Evolutionary conservation across 2,113 vertebrate species (phyloP), one percentile per base, ranked within the genome.

Genomic region (Lucifuga dentata): DNA sequence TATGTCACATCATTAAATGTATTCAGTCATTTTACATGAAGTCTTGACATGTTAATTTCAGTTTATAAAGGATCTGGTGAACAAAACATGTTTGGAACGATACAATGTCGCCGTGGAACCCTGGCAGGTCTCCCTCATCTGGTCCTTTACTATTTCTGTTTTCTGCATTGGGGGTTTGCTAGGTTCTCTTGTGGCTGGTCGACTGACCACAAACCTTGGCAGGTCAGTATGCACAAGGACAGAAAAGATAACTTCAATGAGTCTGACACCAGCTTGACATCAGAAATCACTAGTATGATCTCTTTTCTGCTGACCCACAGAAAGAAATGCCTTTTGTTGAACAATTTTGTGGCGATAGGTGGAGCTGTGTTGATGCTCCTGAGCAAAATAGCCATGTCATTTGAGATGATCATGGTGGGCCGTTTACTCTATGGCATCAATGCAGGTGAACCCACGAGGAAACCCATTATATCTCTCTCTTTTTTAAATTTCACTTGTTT

Each of bases 351-450:
- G 73, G 83, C 85, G 35, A 79, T 94, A 41, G 8, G 16, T 9
- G 90, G 81, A 40, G 89, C 89, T 1, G 17, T 89, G 60, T 64
- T 93, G 68, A 93, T 94, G 87, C 7, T 92, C 20, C 52, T 86
- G 12, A 93, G 91, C 62, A 75, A 79, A 69, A 65, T 24, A 2
- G 86, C 87, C 12, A 35, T 32, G 48, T 93, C 92, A 20, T 94
- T 93, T 63, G 92, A 93, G 84, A 93, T 94, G 90, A 92, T 94
- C 73, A 76, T 94, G 77, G 85, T 58, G 13, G 93, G 77, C 24
- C 83, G 91, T 2, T 48, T 94, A 17, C 39, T 94, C n/a, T 84
- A 81, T 0, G 90, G 90, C 17, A 33, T 92, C 49, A 91, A 86
- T 69, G 20, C 87, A 80, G 89, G 91, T 92, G 56, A 81, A 62